Conservation (phyloP, 1,140 invertebrate species). For the Psix sp. region DNA sequence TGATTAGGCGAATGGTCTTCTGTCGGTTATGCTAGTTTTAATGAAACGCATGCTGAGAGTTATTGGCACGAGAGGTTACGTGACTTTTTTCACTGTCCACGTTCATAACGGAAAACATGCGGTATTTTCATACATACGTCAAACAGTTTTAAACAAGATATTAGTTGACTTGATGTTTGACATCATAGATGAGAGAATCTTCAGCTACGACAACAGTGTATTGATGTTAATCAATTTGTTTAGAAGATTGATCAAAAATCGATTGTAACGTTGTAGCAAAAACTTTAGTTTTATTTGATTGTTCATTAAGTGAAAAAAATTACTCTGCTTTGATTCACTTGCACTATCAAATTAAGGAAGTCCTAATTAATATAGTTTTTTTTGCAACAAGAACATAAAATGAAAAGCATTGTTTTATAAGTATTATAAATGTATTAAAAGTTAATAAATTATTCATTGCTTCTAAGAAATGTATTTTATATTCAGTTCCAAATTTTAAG, state of each 20-base stretch:
- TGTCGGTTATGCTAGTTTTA: conserved; percentile 47
- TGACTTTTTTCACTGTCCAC: conserved; percentile 16
- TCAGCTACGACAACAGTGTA: conserved; percentile 27
- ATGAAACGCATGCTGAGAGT: conserved; percentile 48
- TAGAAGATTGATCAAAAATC: conserved; percentile 29
- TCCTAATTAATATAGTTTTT: no score
- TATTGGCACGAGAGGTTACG: conserved; percentile 45
- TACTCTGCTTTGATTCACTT: no score
- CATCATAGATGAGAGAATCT: conserved; percentile 23
- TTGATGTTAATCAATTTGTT: conserved; percentile 38
- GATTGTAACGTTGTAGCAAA: conserved; percentile 6
- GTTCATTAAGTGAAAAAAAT: conserved; percentile 13
- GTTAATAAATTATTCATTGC: no score
- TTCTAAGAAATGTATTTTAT: no score
- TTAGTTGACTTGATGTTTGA: conserved; percentile 20
- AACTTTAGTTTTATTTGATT: conserved; percentile 23
- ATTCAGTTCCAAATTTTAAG: no score
- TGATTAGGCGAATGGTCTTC: conserved; percentile 41
- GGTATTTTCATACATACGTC: conserved; percentile 44
- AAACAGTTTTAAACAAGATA: conserved; percentile 31
- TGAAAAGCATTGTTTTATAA: no score
- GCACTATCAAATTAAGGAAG: no score
- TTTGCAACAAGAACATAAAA: no score
- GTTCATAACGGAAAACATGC: conserved; percentile 26
- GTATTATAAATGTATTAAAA: no score